Percentiles rank a stretch among this genome's conserved stretches.
phyloP scores from a whole-genome alignment of 2,113 vertebrate genomes.

The Nyctibius bracteatus region DNA sequence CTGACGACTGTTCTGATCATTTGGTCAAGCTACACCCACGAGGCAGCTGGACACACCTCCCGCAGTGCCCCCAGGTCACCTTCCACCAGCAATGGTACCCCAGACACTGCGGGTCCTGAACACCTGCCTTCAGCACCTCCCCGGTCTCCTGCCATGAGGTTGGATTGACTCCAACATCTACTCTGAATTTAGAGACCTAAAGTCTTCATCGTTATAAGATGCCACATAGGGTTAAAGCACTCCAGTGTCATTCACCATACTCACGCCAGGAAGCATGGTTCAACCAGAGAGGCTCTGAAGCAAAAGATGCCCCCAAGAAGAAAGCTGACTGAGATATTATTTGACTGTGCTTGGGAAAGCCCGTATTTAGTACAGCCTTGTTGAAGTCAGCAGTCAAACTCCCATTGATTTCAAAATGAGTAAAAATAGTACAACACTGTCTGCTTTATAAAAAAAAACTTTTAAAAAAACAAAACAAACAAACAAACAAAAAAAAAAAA shows the following conservation, averaged over 20 bases:
- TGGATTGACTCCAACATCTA: neutral
- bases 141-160: rapidly evolving
- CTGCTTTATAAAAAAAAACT: neutral
- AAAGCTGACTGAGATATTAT: neutral
- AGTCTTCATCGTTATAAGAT: neutral
- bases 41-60: neutral
- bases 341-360: neutral
- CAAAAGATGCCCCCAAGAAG: neutral
- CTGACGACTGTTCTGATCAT: rapidly evolving
- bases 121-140: neutral
- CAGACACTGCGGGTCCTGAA: rapidly evolving
- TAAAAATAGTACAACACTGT: neutral
- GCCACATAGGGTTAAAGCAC: neutral
- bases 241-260: neutral
- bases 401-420: neutral
- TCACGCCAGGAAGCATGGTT: neutral
- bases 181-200: neutral
- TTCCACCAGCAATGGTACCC: neutral
- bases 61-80: neutral
- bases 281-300: neutral
- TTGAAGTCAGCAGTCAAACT: rapidly evolving
- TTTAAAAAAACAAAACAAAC: no score
- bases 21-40: rapidly evolving
- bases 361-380: neutral
- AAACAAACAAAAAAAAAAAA: no score